Evolutionary conservation across 2,113 vertebrate genomes (phyloP).

Genomic region (Melanostigma gelatinosum): DNA sequence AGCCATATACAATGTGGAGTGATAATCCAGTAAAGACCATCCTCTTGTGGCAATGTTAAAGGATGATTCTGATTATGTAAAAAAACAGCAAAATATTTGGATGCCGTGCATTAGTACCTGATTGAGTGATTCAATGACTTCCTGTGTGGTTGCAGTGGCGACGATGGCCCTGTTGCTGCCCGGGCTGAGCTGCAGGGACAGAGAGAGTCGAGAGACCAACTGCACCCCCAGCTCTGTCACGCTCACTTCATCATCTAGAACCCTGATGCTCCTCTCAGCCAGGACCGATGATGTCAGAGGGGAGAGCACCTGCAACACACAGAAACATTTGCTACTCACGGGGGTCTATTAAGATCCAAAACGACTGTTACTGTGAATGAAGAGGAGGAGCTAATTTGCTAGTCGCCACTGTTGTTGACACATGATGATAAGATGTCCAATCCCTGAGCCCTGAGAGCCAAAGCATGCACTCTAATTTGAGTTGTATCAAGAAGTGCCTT

Average conservation of each 20-base stretch:
- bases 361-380: conserved; percentile 5
- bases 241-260: conserved; percentile 94
- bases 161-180: conserved; percentile 87
- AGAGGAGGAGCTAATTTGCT: not conserved
- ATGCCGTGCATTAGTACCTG: conserved; percentile 84
- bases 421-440: not conserved
- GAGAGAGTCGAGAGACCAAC: conserved; percentile 91
- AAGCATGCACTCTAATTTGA: not conserved
- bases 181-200: conserved; percentile 88
- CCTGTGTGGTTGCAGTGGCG: conserved; percentile 88
- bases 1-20: conserved; percentile 14
- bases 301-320: conserved; percentile 89
- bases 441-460: not conserved
- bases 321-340: conserved; percentile 15
- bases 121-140: conserved; percentile 87
- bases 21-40: not conserved
- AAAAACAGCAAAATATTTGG: not conserved
- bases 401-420: not conserved
- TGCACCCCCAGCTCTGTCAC: conserved; percentile 93
- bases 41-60: not conserved
- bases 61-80: not conserved
- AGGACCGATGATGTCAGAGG: conserved; percentile 92
- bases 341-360: not conserved
- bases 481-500: not conserved
- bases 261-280: conserved; percentile 92